phyloP scores from a whole-genome alignment of 2,797 vertebrate genomes.

The Threskiornis aethiopicus region DNA sequence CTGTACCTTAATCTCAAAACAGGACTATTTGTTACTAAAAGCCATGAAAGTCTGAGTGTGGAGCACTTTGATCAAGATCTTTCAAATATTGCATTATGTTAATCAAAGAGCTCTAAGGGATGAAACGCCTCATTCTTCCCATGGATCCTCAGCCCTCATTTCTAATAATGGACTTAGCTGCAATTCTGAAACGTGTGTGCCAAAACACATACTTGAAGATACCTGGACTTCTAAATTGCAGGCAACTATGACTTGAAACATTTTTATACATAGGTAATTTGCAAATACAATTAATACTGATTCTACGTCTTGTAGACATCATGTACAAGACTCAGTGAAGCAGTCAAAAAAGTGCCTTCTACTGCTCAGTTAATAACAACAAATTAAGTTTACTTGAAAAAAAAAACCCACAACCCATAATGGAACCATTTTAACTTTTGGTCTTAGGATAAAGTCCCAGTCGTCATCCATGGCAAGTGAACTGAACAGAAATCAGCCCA shows the following conservation, averaged over 20 bases:
- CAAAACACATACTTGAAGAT: not conserved
- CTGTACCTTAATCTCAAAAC: not conserved
- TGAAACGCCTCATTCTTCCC: not conserved
- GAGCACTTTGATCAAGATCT: not conserved
- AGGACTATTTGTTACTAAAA: not conserved
- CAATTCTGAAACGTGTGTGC: not conserved
- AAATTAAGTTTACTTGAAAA: not conserved
- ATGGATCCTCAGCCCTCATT: not conserved
- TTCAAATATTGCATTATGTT: not conserved
- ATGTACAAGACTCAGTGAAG: not conserved
- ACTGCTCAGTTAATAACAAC: not conserved
- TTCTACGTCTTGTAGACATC: not conserved
- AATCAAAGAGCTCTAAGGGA: not conserved
- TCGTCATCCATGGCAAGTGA: not conserved
- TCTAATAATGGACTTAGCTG: not conserved
- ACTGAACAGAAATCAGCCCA: not conserved
- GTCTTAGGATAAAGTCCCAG: not conserved
- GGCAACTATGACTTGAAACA: not conserved
- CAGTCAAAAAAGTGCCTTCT: not conserved
- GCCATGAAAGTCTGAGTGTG: not conserved
- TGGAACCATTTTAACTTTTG: not conserved
- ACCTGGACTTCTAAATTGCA: not conserved
- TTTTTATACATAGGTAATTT: not conserved
- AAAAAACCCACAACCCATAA: not conserved
- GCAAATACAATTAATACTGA: not conserved